Conservation (phyloP, 37 sponge, comb jelly and placozoan genomes). For the Corticium candelabrum region DNA sequence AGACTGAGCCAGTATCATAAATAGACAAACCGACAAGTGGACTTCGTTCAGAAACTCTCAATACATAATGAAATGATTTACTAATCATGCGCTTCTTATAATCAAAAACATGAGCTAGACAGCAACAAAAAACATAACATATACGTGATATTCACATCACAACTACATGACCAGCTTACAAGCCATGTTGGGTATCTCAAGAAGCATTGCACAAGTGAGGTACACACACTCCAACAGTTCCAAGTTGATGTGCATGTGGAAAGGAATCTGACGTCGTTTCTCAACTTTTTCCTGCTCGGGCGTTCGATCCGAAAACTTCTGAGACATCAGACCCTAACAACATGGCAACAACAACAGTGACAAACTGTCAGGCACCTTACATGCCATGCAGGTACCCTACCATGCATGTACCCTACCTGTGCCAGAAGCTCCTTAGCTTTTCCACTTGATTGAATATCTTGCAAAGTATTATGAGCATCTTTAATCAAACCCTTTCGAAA, state of each 20-base stretch:
- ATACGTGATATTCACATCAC: neutral
- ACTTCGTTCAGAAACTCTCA: constrained; percentile 72
- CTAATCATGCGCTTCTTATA: constrained; percentile 64
- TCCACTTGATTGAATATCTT: constrained; percentile 88
- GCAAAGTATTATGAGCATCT: constrained; percentile 86
- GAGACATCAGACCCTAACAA: constrained; percentile 47
- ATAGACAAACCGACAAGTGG: constrained; percentile 59
- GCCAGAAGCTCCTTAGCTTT: constrained; percentile 90
- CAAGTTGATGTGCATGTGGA: constrained; percentile 98
- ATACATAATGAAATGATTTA: constrained; percentile 88
- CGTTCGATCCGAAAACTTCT: constrained; percentile 52
- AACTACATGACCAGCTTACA: constrained; percentile 19
- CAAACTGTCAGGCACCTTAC: neutral
- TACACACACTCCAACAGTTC: constrained; percentile 99
- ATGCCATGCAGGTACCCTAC: neutral
- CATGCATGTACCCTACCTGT: constrained; percentile 46
- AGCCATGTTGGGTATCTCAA: constrained; percentile 96
- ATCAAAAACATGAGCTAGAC: constrained; percentile 54
- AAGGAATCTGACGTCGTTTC: constrained; percentile 73
- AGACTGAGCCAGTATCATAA: neutral
- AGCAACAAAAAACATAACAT: neutral
- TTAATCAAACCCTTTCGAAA: constrained; percentile 91
- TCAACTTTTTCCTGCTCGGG: constrained; percentile 91
- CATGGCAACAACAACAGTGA: neutral
- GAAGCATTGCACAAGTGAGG: constrained; percentile 93